Conservation (phyloP, 2,797 vertebrate genomes). For the Sebastes nivosus region DNA sequence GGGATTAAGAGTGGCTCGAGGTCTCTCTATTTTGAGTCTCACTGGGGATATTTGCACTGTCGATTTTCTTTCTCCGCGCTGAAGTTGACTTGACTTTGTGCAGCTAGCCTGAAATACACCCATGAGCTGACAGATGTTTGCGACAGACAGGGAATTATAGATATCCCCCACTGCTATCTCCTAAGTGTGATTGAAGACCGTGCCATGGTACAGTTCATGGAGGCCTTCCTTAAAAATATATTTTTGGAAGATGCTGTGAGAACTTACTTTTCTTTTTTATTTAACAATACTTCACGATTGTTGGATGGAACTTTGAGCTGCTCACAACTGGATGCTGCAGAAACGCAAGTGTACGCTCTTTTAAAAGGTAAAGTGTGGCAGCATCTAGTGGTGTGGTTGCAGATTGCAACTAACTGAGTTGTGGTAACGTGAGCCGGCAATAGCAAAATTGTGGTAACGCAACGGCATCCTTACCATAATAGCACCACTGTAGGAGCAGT, state of each 20-base stretch:
- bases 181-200: constrained; percentile 66
- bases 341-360: neutral
- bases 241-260: constrained; percentile 23
- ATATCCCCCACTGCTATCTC: neutral
- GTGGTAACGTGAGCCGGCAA: neutral
- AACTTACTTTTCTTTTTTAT: constrained; percentile 30
- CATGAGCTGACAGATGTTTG: constrained; percentile 59
- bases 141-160: constrained; percentile 34
- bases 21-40: constrained; percentile 35
- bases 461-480: neutral
- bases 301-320: constrained; percentile 2
- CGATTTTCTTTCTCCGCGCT: constrained; percentile 9
- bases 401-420: neutral
- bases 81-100: constrained; percentile 50
- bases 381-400: too few relatives aligned
- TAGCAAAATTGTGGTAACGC: neutral
- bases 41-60: constrained; percentile 18
- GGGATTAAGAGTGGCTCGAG: constrained; percentile 25
- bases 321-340: neutral
- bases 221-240: constrained; percentile 45
- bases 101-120: constrained; percentile 49
- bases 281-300: constrained; percentile 17
- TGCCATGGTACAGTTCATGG: constrained; percentile 31
- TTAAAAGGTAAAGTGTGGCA: neutral
- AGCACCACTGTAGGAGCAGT: neutral